phyloP scores from a whole-genome alignment of 1,140 invertebrate genomes.

The Portunus trituberculatus region DNA sequence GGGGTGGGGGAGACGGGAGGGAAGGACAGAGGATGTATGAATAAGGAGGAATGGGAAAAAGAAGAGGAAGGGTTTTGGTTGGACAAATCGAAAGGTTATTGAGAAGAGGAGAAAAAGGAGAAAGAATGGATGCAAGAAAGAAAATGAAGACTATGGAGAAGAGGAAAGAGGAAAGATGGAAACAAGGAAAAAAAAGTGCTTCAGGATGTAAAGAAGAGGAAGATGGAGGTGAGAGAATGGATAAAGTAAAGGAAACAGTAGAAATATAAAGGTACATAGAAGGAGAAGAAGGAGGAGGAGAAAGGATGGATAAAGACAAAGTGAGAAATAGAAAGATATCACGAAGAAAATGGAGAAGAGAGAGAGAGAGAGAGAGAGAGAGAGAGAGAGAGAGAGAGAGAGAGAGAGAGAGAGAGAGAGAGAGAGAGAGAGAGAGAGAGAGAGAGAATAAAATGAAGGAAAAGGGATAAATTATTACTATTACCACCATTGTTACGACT shows the following conservation, averaged over 20 bases:
- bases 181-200: too few species aligned
- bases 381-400: not conserved
- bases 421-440: not conserved
- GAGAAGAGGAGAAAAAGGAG: too few species aligned
- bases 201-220: not conserved
- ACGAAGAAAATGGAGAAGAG: not conserved
- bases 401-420: conserved; percentile 6
- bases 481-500: too few species aligned
- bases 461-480: not conserved
- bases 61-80: not conserved
- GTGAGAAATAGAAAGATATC: not conserved
- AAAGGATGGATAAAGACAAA: not conserved
- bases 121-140: too few species aligned
- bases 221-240: not conserved
- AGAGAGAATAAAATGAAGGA: not conserved
- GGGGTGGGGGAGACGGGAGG: too few species aligned
- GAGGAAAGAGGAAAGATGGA: too few species aligned
- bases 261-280: not conserved
- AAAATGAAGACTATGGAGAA: too few species aligned
- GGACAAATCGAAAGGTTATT: too few species aligned
- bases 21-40: too few species aligned
- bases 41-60: not conserved
- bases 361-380: not conserved
- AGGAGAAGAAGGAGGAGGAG: not conserved
- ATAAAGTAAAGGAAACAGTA: not conserved